Conservation (phyloP, 2,113 vertebrate genomes). For the Gallinago paraguaiae region DNA sequence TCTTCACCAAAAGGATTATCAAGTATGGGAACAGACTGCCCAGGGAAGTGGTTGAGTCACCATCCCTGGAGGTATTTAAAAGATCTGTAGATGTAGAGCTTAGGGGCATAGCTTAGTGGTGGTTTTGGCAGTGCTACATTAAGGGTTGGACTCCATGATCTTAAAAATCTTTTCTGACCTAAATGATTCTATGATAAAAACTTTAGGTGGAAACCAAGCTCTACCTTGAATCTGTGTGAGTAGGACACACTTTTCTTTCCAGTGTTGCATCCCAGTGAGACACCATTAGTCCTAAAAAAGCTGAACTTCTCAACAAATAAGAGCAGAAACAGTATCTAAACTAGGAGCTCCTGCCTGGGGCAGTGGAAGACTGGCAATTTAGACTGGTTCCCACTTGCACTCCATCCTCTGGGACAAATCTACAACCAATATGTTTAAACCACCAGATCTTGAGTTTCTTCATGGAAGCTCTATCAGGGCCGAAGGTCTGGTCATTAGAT, state of each 20-base stretch:
- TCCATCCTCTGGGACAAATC: neutral
- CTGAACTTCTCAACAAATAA: neutral
- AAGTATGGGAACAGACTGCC: neutral
- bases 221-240: neutral
- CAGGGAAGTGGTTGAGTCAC: neutral
- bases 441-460: neutral
- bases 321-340: neutral
- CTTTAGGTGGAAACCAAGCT: neutral
- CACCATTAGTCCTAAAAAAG: neutral
- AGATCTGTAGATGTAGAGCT: accelerated
- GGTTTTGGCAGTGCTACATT: neutral
- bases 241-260: neutral
- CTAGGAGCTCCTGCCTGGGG: neutral
- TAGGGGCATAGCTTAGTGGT: neutral
- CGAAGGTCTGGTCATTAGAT: neutral
- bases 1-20: neutral
- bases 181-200: neutral
- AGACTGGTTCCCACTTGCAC: neutral
- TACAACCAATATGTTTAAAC: neutral
- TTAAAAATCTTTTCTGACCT: neutral
- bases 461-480: neutral
- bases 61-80: neutral
- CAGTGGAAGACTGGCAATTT: neutral
- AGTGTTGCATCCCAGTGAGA: neutral
- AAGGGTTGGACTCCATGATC: accelerated